Base-by-base conservation (phyloP, 2,113 vertebrate genomes). In the Xiphophorus couchianus region DNA sequence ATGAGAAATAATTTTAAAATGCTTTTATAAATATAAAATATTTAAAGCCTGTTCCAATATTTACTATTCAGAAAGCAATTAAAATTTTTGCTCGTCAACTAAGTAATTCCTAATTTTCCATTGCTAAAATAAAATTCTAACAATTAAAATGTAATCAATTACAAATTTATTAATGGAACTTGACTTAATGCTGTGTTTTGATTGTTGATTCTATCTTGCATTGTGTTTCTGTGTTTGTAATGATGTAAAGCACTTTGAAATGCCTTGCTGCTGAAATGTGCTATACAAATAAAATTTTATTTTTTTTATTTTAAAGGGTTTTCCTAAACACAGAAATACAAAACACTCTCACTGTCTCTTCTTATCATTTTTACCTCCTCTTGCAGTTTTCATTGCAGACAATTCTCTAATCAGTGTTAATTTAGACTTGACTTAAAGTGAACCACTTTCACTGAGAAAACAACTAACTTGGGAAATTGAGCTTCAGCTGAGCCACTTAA, bases 381-480 rank as follows among this genome's bases (percentile, higher is more conserved):
- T 73, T 17, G 1, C 72, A 44, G 76, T 66, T 62, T 73, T 65
- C 15, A 72, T 80, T 17, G 42, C 63, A 39, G 35, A 44, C 66
- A 27, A 29, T 80, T 74, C 71, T 75, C 77, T 54, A 19, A 68
- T 6, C 72, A 62, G 70, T 71, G 74, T 77, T 80, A 87, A 82
- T 84, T 84, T 84, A 77, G 79, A 84, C 70, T 69, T 69, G 73
- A 80, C 83, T 88, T 67, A 69, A 75, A 83, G 75, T 80, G 71
- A 80, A 74, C 68, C 68, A 73, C 71, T 82, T 83, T 83, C 62
- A n/a, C 73, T 39, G 73, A 77, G 73, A 82, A 87, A 82, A 75
- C 86, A 74, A 66, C 76, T 65, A 84, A 79, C 33, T 25, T 66
- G 76, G 62, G 44, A 73, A 78, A 77, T 25, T 44, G 73, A 61